phyloP scores from a whole-genome alignment of 92 coral and sea anemone species.

The Paramuricea clavata region DNA sequence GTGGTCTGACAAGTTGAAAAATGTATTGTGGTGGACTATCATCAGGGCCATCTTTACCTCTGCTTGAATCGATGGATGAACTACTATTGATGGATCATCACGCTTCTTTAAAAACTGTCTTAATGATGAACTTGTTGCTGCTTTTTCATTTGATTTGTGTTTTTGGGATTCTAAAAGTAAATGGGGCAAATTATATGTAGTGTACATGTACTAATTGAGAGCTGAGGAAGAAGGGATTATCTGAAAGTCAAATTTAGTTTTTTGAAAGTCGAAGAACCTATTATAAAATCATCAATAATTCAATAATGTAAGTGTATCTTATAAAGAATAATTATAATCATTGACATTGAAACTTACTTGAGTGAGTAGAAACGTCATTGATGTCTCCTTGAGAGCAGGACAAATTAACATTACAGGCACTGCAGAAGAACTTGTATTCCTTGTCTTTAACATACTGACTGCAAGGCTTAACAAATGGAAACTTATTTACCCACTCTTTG shows the following conservation, averaged over 20 bases:
- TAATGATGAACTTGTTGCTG: slow-evolving; percentile 58
- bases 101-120: not conserved
- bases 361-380: slow-evolving; percentile 44
- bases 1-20: slow-evolving; percentile 62
- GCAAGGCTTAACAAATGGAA: slow-evolving; percentile 65
- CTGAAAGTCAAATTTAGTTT: too few relatives aligned
- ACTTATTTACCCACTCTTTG: slow-evolving; percentile 58
- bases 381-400: slow-evolving; percentile 68
- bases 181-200: slow-evolving; percentile 8
- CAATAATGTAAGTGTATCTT: too few relatives aligned
- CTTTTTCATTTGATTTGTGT: slow-evolving; percentile 59
- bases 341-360: slow-evolving; percentile 40
- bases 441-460: slow-evolving; percentile 51
- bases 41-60: slow-evolving; percentile 65
- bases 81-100: not conserved
- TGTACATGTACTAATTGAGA: too few relatives aligned
- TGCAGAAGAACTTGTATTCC: slow-evolving; percentile 69
- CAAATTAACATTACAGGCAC: slow-evolving; percentile 59
- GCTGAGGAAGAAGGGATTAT: too few relatives aligned
- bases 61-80: slow-evolving; percentile 53
- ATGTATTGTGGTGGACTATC: slow-evolving; percentile 71
- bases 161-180: slow-evolving; percentile 54
- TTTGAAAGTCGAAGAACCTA: not conserved
- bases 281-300: too few relatives aligned
- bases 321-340: not conserved